Base-by-base conservation (phyloP, 92 coral and sea anemone genomes). In the Muricea muricata region DNA sequence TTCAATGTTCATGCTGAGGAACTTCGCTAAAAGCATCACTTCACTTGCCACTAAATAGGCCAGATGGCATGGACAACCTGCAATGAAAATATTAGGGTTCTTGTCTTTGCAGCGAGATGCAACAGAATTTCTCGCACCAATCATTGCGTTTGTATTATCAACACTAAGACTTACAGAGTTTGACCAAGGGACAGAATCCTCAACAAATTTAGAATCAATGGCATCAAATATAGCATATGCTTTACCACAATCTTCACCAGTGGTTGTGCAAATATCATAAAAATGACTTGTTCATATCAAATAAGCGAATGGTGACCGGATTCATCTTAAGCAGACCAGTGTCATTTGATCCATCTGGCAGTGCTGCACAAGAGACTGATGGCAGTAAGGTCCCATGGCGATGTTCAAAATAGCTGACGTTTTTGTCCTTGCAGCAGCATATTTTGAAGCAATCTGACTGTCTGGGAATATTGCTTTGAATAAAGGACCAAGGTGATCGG, bases 211-310 rank as follows among this genome's bases (percentile, higher is more conserved):
- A n/a, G 81, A n/a, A 31, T 74, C 91, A 57, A 87, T 61, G 12
- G 69, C 79, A 34, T 52, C 61, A 65, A 87, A 82, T 40, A 87
- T 81, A 33, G 45, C 35, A 37, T 65, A 28, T 65, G 88, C 91
- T 35, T 68, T 88, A 69, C 70, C 86, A 7, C 78, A 68, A 56
- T 88, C 86, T 54, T 69, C 86, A 30, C 89, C 84, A 37, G 78
- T 78, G 50, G 89, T 89, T 26, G 78, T 68, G 63, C 92, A 84
- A 86, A 89, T 84, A 23, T 84, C 86, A 79, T 67, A 89, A 89
- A 88, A 89, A 70, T 79, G 85, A 71, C 57, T 58, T 78, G 73
- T 76, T 83, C 28, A 82, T 39, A 55, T 88, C 85, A 76, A 84
- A 88, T 66, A 83, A 67, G 46, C 85, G 81, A 69, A 83, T 45